Conservation (phyloP, 2,888 invertebrate genomes). For the Drosophila atripex region DNA sequence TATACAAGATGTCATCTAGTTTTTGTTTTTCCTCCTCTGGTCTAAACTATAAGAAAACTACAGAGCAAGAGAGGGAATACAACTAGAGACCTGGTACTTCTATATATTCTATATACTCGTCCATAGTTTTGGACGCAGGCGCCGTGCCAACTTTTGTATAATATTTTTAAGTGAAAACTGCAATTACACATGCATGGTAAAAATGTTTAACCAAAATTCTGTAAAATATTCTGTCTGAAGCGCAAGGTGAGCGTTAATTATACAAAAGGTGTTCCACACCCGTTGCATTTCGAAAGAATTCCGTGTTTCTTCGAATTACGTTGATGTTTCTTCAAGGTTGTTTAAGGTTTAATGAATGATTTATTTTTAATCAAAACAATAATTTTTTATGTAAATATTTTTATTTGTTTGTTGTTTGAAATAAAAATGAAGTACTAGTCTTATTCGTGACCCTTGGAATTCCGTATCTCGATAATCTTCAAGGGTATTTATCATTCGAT, state of each 20-base stretch:
- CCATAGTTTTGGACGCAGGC: slow-evolving; percentile 52
- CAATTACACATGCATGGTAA: slow-evolving; percentile 30
- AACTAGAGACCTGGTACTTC: slow-evolving; percentile 13
- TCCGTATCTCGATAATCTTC: background rate
- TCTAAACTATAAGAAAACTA: background rate
- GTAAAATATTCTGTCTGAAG: slow-evolving; percentile 19
- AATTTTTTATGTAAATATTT: no score
- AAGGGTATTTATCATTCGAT: slow-evolving; percentile 16
- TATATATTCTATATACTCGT: slow-evolving; percentile 30
- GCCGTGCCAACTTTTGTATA: slow-evolving; percentile 52
- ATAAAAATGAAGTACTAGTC: background rate
- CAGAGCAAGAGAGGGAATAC: slow-evolving; percentile 2
- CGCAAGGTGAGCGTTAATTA: slow-evolving; percentile 27
- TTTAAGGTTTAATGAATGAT: background rate
- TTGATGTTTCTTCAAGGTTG: background rate
- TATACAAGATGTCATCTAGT: slow-evolving; percentile 56
- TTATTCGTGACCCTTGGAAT: background rate
- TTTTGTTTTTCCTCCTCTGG: slow-evolving; percentile 5
- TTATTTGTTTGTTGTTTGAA: no score
- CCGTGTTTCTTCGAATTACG: slow-evolving; percentile 8
- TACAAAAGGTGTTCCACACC: slow-evolving; percentile 23
- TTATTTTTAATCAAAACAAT: background rate
- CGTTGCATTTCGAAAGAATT: slow-evolving; percentile 11
- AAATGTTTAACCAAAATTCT: slow-evolving; percentile 29
- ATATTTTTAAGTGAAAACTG: slow-evolving; percentile 67